Percentiles rank a stretch among this genome's conserved stretches.
Conservation (phyloP, 2,797 vertebrate species). For the Valencia hispanica region DNA sequence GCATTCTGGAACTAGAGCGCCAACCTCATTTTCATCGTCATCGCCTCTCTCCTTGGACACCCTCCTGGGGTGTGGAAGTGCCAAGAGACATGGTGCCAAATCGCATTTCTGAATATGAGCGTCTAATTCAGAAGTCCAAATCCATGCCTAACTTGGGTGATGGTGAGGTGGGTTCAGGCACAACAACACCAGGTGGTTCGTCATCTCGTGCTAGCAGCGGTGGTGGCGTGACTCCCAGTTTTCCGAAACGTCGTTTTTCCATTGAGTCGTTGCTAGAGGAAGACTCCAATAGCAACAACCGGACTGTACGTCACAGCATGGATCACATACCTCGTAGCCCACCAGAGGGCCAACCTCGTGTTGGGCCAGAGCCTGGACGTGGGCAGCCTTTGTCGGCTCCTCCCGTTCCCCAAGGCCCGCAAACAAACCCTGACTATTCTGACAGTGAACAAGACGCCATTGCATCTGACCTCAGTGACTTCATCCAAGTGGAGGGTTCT, state of each 20-base stretch:
- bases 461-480: conserved; percentile 96
- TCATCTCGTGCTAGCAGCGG: conserved; percentile 85
- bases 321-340: conserved; percentile 78
- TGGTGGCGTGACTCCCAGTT: conserved; percentile 71
- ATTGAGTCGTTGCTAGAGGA: conserved; percentile 95
- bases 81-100: conserved; percentile 93
- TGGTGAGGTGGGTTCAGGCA: conserved; percentile 84
- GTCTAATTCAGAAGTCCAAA: conserved; percentile 96
- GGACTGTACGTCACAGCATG: conserved; percentile 45
- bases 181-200: conserved; percentile 85
- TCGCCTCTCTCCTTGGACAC: conserved; percentile 83
- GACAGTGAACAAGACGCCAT: conserved; percentile 94
- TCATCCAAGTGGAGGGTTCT: conserved; percentile 93
- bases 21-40: conserved; percentile 85
- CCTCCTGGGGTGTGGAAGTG: conserved; percentile 88
- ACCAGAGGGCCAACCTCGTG: conserved; percentile 83
- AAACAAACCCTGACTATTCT: conserved; percentile 84
- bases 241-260: conserved; percentile 91
- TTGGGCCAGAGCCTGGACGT: conserved; percentile 79
- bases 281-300: conserved; percentile 77
- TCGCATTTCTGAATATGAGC: conserved; percentile 94
- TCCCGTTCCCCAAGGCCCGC: conserved; percentile 53
- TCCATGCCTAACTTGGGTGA: conserved; percentile 97
- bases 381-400: conserved; percentile 57
- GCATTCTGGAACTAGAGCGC: conserved; percentile 92